These are phyloP conservation scores for Lepidurus apus DNA, from an alignment of 1,140 invertebrate genomes.

Conservation along the genomic window DNA sequence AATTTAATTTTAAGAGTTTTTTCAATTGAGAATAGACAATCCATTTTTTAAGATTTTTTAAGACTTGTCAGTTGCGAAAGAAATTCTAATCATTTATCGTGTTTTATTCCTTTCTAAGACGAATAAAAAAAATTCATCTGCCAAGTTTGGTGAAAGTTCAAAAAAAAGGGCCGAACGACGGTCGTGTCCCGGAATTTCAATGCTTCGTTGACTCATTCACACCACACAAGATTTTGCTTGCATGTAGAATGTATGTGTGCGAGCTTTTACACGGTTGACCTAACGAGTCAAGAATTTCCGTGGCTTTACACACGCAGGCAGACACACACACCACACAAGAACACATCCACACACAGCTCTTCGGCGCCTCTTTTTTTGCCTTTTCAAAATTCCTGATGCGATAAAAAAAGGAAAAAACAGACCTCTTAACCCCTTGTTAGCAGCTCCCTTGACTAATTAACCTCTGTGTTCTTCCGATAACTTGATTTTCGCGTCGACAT, in stretches of 20 bases:
- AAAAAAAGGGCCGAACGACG: conserved; percentile 7
- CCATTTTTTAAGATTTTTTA: too few species aligned
- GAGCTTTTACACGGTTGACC: conserved; percentile 17
- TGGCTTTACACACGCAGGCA: conserved; percentile 13
- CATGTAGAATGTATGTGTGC: neutral
- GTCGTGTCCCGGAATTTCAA: conserved; percentile 14
- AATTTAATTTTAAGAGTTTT: too few species aligned
- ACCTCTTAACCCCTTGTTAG: conserved; percentile 17
- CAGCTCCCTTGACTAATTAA: neutral
- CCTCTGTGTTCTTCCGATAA: conserved; percentile 8
- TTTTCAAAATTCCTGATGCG: neutral
- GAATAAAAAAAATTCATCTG: neutral
- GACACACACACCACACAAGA: neutral
- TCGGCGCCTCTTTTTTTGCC: neutral
- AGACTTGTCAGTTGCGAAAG: neutral
- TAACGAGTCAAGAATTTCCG: conserved; percentile 19
- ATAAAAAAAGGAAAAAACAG: neutral
- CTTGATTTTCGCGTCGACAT: neutral
- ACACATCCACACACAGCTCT: neutral
- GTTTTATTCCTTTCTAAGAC: neutral
- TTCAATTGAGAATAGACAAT: too few species aligned
- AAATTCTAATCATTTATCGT: neutral
- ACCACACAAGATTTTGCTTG: neutral
- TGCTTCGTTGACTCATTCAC: conserved; percentile 8
- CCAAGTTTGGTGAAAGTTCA: neutral